phyloP scores from a whole-genome alignment of 2,113 vertebrate species.

The Prochilodus magdalenae region DNA sequence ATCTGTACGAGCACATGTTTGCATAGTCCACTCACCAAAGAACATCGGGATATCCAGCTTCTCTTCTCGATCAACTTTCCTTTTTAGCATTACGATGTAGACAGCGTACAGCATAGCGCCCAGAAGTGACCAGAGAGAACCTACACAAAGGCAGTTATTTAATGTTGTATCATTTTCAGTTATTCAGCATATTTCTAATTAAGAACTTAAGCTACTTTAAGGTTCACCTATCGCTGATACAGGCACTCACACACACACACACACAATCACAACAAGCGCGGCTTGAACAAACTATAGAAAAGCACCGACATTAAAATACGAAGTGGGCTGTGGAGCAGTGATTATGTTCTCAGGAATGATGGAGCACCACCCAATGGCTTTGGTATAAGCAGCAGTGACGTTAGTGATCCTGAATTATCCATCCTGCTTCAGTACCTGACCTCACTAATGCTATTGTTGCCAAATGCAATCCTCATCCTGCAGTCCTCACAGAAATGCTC shows the following conservation, averaged over 20 bases:
- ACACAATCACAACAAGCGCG: too few relatives aligned
- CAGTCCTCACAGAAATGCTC: too few relatives aligned
- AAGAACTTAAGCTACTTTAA: background rate
- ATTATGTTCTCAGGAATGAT: background rate
- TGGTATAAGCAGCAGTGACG: too few relatives aligned
- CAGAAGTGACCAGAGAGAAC: conserved; percentile 92
- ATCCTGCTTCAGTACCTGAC: too few relatives aligned
- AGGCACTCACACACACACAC: background rate
- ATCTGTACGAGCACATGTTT: background rate
- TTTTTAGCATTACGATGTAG: conserved; percentile 97
- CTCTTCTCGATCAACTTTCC: conserved; percentile 94
- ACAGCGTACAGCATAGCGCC: conserved; percentile 92
- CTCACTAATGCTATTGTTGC: too few relatives aligned
- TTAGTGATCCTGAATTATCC: too few relatives aligned
- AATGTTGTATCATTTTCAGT: too few relatives aligned
- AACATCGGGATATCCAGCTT: conserved; percentile 98
- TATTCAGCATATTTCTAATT: background rate
- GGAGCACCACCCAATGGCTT: too few relatives aligned
- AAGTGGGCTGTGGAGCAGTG: background rate
- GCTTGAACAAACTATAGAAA: too few relatives aligned
- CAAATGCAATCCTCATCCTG: too few relatives aligned
- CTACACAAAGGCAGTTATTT: conserved; percentile 66
- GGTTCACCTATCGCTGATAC: background rate
- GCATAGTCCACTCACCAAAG: conserved; percentile 82
- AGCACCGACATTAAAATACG: too few relatives aligned